A percentile compares a stretch with the other conserved stretches of the same genome.
phyloP scores from a whole-genome alignment of 1,140 invertebrate genomes.

The Papilio polytes region DNA sequence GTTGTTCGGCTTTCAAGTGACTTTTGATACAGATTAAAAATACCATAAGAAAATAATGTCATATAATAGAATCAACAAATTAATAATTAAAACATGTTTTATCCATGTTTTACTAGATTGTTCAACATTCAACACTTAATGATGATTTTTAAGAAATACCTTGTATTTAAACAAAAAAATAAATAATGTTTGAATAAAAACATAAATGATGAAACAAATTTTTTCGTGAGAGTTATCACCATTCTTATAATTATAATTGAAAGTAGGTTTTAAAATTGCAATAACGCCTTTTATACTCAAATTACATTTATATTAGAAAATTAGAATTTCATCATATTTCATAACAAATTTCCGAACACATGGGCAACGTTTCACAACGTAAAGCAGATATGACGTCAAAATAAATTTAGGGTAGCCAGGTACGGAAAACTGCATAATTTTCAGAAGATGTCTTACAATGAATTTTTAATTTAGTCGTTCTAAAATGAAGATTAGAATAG shows the following conservation, averaged over 20 bases:
- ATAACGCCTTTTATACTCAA: not conserved
- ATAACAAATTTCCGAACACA: slow-evolving; percentile 35
- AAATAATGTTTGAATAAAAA: no score
- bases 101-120: no score
- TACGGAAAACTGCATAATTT: not conserved
- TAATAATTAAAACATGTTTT: not conserved
- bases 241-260: not conserved
- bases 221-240: no score
- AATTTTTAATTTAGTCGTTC: not conserved
- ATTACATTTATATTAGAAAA: not conserved
- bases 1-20: slow-evolving; percentile 20
- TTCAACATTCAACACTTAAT: no score
- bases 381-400: slow-evolving; percentile 32
- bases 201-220: no score
- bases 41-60: not conserved
- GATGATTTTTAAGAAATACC: no score
- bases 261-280: not conserved
- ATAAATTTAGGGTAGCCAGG: slow-evolving; percentile 10
- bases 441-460: not conserved
- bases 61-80: not conserved
- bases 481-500: no score
- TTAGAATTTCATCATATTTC: slow-evolving; percentile 31
- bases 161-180: no score
- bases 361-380: slow-evolving; percentile 19
- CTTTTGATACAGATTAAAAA: slow-evolving; percentile 13